These are phyloP conservation scores for Shinisaurus crocodilurus DNA, from an alignment of 2,113 vertebrate genomes.

Conservation along the genomic window DNA sequence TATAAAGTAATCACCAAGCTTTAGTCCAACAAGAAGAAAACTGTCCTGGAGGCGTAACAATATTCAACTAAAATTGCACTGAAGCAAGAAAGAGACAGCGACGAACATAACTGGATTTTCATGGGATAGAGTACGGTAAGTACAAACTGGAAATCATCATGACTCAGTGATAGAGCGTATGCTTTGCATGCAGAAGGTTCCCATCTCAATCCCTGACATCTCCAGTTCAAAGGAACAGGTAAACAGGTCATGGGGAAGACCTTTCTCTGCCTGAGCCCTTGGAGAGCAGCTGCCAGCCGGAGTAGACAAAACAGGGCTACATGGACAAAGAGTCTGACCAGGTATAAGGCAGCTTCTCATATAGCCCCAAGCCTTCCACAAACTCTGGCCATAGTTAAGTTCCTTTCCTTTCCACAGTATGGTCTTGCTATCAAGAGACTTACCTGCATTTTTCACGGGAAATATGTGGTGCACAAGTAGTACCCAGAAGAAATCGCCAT, in stretches of 20 bases:
- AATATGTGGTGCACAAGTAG: background rate
- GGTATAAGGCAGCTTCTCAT: background rate
- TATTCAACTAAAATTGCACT: background rate
- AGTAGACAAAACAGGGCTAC: background rate
- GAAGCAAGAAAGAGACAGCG: background rate
- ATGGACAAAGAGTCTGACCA: background rate
- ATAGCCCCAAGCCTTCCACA: background rate
- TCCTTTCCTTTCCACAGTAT: background rate
- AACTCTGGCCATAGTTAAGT: background rate
- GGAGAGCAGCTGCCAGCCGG: background rate
- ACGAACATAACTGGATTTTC: background rate
- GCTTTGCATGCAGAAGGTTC: background rate
- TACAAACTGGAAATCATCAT: background rate
- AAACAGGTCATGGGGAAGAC: background rate
- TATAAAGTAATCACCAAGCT: background rate
- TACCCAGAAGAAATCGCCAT: background rate
- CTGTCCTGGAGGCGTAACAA: background rate
- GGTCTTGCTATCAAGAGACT: background rate
- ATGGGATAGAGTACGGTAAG: background rate
- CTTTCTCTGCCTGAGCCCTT: background rate
- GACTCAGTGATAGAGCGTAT: background rate
- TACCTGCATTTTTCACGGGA: background rate
- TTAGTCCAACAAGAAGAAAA: fast-evolving
- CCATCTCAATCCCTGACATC: too few relatives aligned
- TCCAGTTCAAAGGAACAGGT: background rate